phyloP scores from a whole-genome alignment of 2,888 invertebrate genomes.

The Rotaria socialis region DNA sequence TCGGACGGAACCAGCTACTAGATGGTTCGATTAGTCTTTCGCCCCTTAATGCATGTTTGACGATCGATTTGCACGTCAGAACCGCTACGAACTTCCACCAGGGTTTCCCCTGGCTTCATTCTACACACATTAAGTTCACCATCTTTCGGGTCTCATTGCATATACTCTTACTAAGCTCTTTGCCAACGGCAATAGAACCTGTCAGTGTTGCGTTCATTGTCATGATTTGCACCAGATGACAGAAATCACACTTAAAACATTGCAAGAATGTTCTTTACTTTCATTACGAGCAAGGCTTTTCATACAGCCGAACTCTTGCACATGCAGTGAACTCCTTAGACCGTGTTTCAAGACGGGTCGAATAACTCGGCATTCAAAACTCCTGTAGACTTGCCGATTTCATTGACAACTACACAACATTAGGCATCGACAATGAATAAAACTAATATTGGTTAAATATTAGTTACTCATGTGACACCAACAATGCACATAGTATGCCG shows the following conservation, averaged over 20 bases:
- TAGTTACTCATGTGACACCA: not conserved
- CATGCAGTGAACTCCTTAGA: slow-evolving; percentile 72
- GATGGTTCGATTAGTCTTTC: slow-evolving; percentile 71
- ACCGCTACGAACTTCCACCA: slow-evolving; percentile 71
- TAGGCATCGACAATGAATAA: not conserved
- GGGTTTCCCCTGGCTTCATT: slow-evolving; percentile 69
- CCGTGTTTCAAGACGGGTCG: slow-evolving; percentile 75
- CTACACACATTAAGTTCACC: slow-evolving; percentile 72
- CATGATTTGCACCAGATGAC: slow-evolving; percentile 33
- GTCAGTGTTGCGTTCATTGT: slow-evolving; percentile 64
- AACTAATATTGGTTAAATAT: not conserved
- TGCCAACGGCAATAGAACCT: slow-evolving; percentile 59
- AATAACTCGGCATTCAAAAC: slow-evolving; percentile 56
- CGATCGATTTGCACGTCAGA: slow-evolving; percentile 77
- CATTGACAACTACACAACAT: not conserved
- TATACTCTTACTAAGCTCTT: slow-evolving; percentile 65
- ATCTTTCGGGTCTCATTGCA: slow-evolving; percentile 71
- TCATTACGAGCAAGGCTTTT: slow-evolving; percentile 60
- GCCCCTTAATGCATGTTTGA: slow-evolving; percentile 71
- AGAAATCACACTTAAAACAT: slow-evolving; percentile 51
- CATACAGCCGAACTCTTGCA: slow-evolving; percentile 66
- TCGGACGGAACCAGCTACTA: slow-evolving; percentile 74
- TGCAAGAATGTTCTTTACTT: slow-evolving; percentile 64
- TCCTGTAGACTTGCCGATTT: slow-evolving; percentile 14
- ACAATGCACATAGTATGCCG: not conserved